phyloP scores from a whole-genome alignment of 2,888 invertebrate species.

The Melieria crassipennis region DNA sequence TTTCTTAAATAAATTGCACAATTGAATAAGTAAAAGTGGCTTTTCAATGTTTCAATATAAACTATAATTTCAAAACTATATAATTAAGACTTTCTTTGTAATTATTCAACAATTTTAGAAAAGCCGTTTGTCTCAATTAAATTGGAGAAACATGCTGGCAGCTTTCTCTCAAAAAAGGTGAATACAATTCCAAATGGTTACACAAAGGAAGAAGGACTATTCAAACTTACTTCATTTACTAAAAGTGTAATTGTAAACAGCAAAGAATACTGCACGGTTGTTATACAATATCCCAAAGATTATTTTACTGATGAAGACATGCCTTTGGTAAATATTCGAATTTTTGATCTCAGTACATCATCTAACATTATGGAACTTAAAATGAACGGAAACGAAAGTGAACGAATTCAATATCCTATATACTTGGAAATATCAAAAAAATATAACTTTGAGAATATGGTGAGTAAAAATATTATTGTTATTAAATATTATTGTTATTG shows the following conservation, averaged over 20 bases:
- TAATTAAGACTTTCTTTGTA: too few species aligned
- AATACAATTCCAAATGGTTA: conserved; percentile 8
- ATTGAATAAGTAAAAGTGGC: too few species aligned
- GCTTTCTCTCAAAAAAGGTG: conserved; percentile 16
- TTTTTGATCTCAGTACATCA: conserved; percentile 6
- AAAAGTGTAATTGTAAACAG: not conserved
- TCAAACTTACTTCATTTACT: conserved; percentile 5
- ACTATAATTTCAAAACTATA: too few species aligned
- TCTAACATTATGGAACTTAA: not conserved
- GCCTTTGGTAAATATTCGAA: conserved; percentile 8
- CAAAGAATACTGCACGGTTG: conserved; percentile 3
- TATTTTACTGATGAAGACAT: not conserved
- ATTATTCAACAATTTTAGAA: conserved; percentile 1
- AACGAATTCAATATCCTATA: not conserved
- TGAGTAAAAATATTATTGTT: not conserved
- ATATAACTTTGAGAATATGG: not conserved
- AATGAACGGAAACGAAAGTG: not conserved
- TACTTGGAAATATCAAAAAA: not conserved
- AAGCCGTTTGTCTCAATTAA: conserved; percentile 1
- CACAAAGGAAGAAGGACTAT: not conserved
- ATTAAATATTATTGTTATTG: not conserved
- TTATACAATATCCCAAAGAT: conserved; percentile 11
- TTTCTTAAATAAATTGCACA: too few species aligned
- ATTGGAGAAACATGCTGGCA: conserved; percentile 16
- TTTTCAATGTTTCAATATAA: too few species aligned